Evolutionary conservation across 2,113 vertebrate genomes (phyloP).

Genomic region (Chiloscyllium plagiosum): DNA sequence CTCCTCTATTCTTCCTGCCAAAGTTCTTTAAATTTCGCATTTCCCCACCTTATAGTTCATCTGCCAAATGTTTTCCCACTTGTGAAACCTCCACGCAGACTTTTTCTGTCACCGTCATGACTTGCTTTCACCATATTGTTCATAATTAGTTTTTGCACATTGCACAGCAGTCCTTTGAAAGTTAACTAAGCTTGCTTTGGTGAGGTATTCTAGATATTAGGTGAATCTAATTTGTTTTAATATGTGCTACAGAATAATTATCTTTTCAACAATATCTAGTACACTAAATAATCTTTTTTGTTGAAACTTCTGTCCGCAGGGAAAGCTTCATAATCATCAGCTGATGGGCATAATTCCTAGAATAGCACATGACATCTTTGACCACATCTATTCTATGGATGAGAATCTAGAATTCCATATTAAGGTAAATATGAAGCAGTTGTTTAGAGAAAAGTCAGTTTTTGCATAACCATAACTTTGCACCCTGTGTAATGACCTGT

Average conservation of each 20-base stretch:
- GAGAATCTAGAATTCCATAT: conserved; percentile 94
- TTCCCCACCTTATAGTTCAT: no score
- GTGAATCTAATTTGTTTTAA: neutral
- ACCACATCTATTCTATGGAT: conserved; percentile 96
- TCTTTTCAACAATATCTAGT: neutral
- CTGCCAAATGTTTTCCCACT: no score
- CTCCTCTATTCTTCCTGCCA: no score
- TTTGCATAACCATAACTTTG: neutral
- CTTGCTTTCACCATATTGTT: neutral
- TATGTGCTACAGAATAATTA: neutral
- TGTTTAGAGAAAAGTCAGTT: neutral
- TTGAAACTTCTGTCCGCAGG: conserved; percentile 51
- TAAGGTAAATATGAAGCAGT: conserved; percentile 61
- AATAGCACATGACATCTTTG: conserved; percentile 83
- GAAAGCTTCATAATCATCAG: conserved; percentile 77
- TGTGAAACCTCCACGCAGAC: no score
- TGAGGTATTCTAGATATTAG: no score
- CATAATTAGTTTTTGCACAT: neutral
- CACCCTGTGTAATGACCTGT: neutral
- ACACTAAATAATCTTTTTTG: neutral
- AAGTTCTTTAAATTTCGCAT: no score
- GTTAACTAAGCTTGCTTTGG: neutral
- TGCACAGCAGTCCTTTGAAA: neutral
- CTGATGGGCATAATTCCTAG: conserved; percentile 92
- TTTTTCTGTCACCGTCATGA: no score